Conservation (phyloP, 23 tunicate genomes). For the Oikopleura albicans region DNA sequence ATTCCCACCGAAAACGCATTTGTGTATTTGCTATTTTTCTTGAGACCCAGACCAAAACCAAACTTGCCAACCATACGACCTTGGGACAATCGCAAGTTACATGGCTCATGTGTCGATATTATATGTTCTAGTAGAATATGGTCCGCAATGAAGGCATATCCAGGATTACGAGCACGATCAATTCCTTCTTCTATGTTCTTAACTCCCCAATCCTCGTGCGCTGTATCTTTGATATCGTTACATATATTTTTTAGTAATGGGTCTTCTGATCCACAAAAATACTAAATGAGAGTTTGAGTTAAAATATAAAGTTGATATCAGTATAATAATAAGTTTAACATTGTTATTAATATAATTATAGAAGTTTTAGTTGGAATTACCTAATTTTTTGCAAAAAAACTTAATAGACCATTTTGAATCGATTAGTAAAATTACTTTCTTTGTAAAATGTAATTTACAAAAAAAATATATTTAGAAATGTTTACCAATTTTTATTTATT, state of each 20-base stretch:
- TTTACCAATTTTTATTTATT: too few species aligned
- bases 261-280: not conserved
- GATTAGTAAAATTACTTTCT: too few species aligned
- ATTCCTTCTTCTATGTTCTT: not conserved
- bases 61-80: conserved; percentile 11
- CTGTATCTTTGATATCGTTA: not conserved
- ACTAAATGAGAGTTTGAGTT: too few species aligned
- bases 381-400: too few species aligned
- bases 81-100: conserved; percentile 9
- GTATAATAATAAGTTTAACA: too few species aligned
- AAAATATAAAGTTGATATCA: too few species aligned
- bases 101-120: conserved; percentile 10
- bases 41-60: conserved; percentile 8
- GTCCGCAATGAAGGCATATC: conserved; percentile 4
- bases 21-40: not conserved
- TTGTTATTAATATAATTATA: too few species aligned
- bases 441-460: too few species aligned
- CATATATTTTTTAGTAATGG: not conserved
- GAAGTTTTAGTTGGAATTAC: too few species aligned
- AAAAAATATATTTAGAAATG: too few species aligned
- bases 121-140: conserved; percentile 7
- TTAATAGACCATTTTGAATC: too few species aligned
- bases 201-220: not conserved
- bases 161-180: not conserved
- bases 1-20: not conserved